phyloP scores from a whole-genome alignment of 2,797 vertebrate species.

The Anableps anableps region DNA sequence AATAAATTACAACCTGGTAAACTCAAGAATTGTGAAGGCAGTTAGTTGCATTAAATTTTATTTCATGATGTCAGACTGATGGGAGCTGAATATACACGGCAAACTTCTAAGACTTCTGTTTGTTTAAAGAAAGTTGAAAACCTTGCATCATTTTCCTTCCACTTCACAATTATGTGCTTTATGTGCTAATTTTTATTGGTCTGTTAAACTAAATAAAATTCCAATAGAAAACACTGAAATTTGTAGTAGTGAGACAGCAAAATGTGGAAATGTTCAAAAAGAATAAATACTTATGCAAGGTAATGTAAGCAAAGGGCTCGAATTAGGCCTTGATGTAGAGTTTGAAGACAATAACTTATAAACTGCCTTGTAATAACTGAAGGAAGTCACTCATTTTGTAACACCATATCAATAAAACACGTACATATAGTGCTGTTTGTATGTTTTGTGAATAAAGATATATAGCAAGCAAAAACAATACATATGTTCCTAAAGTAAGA shows the following conservation, averaged over 20 bases:
- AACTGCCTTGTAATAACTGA: conserved; percentile 1
- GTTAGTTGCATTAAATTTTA: not conserved
- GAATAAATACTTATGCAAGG: not conserved
- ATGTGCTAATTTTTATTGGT: not conserved
- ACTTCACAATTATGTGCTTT: not conserved
- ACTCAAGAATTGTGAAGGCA: not conserved
- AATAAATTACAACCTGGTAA: not conserved
- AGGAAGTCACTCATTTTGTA: not conserved
- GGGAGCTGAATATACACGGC: not conserved
- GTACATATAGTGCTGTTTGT: not conserved
- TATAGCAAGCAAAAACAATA: not conserved
- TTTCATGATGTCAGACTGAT: not conserved
- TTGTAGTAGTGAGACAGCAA: not conserved
- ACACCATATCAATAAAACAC: not conserved
- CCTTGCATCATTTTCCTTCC: not conserved
- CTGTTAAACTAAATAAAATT: not conserved
- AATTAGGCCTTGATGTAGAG: not conserved
- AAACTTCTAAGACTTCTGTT: not conserved
- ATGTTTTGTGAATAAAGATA: not conserved
- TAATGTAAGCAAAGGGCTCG: not conserved
- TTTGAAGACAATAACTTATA: not conserved
- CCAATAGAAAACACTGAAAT: not conserved
- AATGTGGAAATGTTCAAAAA: not conserved
- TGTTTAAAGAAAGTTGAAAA: no score
- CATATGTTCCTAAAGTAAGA: not conserved